Percentiles rank a stretch among this genome's conserved stretches.
These are phyloP conservation scores for Sialis lutaria DNA, from an alignment of 2,888 invertebrate genomes.

Conservation along the genomic window DNA sequence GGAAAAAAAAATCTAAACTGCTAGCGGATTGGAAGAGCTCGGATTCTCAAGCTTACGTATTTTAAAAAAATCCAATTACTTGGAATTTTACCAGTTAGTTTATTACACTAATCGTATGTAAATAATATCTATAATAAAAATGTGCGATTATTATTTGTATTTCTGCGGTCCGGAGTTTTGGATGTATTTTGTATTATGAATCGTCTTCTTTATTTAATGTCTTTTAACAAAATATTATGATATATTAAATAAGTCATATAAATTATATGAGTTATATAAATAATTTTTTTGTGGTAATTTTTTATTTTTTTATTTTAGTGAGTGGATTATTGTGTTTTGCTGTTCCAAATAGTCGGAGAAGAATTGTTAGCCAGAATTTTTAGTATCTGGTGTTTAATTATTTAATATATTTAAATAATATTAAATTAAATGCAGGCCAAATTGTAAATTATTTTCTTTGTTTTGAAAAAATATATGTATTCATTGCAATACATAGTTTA, in stretches of 20 bases:
- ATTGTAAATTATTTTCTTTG: neutral
- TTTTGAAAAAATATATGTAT: neutral
- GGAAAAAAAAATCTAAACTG: neutral
- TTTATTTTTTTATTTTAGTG: constrained; percentile 25
- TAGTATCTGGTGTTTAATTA: neutral
- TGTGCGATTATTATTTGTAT: too few species aligned
- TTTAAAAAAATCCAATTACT: too few species aligned
- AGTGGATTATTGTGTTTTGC: constrained; percentile 35
- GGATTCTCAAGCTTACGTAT: neutral
- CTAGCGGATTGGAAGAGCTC: neutral
- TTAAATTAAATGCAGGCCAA: neutral
- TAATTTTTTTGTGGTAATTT: too few species aligned
- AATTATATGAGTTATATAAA: too few species aligned
- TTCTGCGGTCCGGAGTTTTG: too few species aligned
- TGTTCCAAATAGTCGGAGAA: constrained; percentile 27
- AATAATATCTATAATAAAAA: too few species aligned
- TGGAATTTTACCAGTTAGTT: too few species aligned
- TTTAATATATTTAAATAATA: neutral
- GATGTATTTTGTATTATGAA: neutral
- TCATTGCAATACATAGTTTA: too few species aligned
- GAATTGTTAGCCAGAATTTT: neutral
- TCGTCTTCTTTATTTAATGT: neutral
- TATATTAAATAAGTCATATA: too few species aligned
- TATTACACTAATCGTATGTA: too few species aligned
- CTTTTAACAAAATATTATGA: too few species aligned